A percentile compares a stretch with the other conserved stretches of the same genome.
These are phyloP conservation scores for Sisor rabdophorus DNA, from an alignment of 2,113 vertebrate genomes.

Conservation along the genomic window DNA sequence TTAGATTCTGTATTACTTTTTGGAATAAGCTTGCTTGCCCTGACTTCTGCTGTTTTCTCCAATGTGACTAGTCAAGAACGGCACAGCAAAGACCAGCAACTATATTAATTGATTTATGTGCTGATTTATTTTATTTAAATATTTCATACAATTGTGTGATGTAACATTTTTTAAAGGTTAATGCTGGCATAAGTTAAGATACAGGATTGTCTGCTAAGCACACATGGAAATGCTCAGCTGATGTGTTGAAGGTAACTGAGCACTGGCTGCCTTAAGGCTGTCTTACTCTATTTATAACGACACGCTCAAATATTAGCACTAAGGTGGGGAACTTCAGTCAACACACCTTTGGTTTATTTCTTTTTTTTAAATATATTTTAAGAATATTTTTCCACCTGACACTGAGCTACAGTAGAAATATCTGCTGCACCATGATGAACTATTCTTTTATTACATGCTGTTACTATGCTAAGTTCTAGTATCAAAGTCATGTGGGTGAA, in stretches of 20 bases:
- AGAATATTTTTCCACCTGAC: conserved; percentile 5
- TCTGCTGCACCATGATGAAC: background rate
- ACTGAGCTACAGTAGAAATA: conserved; percentile 6
- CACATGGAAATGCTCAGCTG: conserved; percentile 19
- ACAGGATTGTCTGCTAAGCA: background rate
- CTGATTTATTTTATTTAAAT: too few relatives aligned
- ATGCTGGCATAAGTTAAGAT: conserved; percentile 6
- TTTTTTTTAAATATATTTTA: background rate
- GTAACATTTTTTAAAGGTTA: conserved; percentile 2
- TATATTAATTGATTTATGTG: background rate
- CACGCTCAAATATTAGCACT: conserved; percentile 46
- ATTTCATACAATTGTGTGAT: background rate
- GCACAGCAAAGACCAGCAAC: background rate
- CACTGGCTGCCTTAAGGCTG: conserved; percentile 28
- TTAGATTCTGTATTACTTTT: too few relatives aligned
- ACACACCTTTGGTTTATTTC: conserved; percentile 13
- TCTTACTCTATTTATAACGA: conserved; percentile 45
- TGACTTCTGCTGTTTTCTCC: background rate
- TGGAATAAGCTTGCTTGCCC: background rate
- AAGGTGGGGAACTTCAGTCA: conserved; percentile 29
- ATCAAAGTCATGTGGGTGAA: background rate
- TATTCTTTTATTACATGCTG: background rate
- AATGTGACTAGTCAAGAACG: background rate
- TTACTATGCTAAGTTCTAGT: background rate
- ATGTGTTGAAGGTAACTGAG: conserved; percentile 36